Conservation (phyloP, 2,113 vertebrate species). For the Ornithorhynchus anatinus region DNA sequence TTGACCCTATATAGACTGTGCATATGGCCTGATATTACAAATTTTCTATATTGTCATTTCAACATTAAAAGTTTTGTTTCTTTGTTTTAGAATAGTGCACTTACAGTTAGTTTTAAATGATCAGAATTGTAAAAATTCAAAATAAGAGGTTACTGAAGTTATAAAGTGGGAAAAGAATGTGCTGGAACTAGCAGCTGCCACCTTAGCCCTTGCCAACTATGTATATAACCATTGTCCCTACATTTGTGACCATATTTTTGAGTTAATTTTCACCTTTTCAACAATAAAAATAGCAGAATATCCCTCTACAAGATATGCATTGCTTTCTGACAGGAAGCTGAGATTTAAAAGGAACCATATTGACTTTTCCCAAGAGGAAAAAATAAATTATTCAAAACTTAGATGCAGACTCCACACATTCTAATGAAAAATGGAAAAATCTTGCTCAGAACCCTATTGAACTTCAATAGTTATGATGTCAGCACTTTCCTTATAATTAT, state of each 20-base stretch:
- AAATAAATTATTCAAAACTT: constrained; percentile 39
- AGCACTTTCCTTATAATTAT: constrained; percentile 22
- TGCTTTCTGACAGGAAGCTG: constrained; percentile 5
- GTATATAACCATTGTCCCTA: not conserved
- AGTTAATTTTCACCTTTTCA: not conserved
- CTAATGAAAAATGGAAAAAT: constrained; percentile 9
- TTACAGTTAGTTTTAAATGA: too few relatives aligned
- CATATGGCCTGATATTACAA: too few relatives aligned
- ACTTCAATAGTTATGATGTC: not conserved
- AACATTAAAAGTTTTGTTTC: too few relatives aligned
- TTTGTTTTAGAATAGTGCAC: too few relatives aligned
- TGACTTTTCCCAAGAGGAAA: constrained; percentile 28
- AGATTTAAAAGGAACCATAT: constrained; percentile 17
- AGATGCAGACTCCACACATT: not conserved
- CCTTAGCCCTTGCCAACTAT: not conserved
- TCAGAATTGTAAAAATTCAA: too few relatives aligned
- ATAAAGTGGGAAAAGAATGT: not conserved
- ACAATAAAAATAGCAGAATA: not conserved
- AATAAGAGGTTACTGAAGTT: too few relatives aligned
- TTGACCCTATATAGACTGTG: too few relatives aligned
- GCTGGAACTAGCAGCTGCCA: not conserved
- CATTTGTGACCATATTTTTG: not conserved
- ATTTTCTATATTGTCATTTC: too few relatives aligned
- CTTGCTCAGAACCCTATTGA: constrained; percentile 3
- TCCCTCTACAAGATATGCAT: not conserved